Evolutionary conservation across 2,888 invertebrate species (phyloP).

Genomic region (Sphaerophoria rueppellii): DNA sequence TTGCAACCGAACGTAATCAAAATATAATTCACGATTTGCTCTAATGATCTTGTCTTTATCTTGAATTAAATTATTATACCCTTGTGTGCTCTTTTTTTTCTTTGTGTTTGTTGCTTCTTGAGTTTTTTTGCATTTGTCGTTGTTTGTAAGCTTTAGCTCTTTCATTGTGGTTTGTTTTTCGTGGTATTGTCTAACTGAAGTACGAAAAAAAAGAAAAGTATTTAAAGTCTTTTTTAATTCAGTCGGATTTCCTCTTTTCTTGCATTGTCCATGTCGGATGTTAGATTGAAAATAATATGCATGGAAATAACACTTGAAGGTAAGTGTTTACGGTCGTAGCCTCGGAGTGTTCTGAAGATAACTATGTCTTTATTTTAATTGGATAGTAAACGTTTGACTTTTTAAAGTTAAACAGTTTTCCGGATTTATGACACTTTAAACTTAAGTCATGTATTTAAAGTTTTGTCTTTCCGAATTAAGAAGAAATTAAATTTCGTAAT

Average conservation of each 20-base stretch:
- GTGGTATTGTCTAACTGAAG: slow-evolving; percentile 35
- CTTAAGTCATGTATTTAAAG: too few species aligned
- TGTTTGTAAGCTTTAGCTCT: slow-evolving; percentile 15
- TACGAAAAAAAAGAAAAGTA: slow-evolving; percentile 8
- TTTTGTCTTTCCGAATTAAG: too few species aligned
- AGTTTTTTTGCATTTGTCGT: slow-evolving; percentile 33
- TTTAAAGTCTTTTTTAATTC: slow-evolving; percentile 33
- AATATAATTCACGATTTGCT: slow-evolving; percentile 72
- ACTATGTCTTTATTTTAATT: too few species aligned
- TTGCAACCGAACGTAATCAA: slow-evolving; percentile 67
- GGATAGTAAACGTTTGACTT: too few species aligned
- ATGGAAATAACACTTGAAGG: slow-evolving; percentile 50
- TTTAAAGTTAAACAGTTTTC: too few species aligned
- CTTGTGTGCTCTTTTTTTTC: slow-evolving; percentile 28
- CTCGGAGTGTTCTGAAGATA: too few species aligned
- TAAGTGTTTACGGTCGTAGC: slow-evolving; percentile 20
- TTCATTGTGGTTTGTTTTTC: background rate
- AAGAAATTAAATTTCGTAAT: too few species aligned
- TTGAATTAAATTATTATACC: slow-evolving; percentile 63
- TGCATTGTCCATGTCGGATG: slow-evolving; percentile 12
- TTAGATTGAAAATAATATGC: slow-evolving; percentile 34
- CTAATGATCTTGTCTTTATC: slow-evolving; percentile 73
- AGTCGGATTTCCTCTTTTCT: slow-evolving; percentile 63
- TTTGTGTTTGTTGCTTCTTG: background rate
- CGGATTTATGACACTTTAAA: too few species aligned